These are phyloP conservation scores for Chironomus striatipennis DNA, from an alignment of 1,140 invertebrate species.

Conservation along the genomic window DNA sequence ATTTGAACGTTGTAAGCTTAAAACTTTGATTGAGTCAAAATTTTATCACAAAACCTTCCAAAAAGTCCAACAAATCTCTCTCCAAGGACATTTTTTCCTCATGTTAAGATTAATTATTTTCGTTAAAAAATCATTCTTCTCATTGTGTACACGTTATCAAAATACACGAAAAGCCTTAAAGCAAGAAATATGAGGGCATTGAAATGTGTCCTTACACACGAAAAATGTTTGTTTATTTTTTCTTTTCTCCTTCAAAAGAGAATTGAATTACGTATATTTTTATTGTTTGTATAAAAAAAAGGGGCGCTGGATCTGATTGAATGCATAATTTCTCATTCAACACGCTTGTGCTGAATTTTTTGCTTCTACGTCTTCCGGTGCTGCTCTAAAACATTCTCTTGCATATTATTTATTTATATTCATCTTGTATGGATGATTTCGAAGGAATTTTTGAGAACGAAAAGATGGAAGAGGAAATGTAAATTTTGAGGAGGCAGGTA, in stretches of 20 bases:
- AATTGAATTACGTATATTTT: neutral
- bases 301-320: neutral
- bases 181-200: neutral
- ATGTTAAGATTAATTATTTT: neutral
- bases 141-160: slow-evolving; percentile 4
- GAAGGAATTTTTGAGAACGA: no score
- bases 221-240: neutral
- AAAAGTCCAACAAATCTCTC: no score
- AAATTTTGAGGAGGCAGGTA: no score
- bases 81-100: neutral
- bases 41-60: no score
- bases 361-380: no score
- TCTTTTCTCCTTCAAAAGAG: neutral
- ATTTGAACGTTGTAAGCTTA: no score
- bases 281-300: no score
- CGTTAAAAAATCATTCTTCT: neutral
- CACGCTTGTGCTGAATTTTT: neutral
- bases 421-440: no score
- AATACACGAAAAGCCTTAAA: slow-evolving; percentile 6
- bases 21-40: no score
- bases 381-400: no score
- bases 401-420: no score
- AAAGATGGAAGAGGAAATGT: no score
- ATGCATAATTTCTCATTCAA: neutral
- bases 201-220: neutral